Base-by-base conservation (phyloP, 2,797 vertebrate species). In the Arnoldichthys spilopterus region DNA sequence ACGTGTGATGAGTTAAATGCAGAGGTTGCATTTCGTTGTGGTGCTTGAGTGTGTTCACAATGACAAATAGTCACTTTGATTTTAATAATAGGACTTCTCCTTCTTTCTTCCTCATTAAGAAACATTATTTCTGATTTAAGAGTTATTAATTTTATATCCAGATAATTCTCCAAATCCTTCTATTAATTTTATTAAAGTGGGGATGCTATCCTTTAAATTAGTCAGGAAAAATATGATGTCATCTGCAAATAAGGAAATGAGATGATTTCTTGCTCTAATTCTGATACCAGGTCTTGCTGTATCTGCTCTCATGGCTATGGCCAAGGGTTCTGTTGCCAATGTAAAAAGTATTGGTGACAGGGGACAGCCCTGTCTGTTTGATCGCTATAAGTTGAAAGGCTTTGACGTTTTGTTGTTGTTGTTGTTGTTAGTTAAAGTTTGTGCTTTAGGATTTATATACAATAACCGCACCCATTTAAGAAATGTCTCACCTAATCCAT, bases 121-220 rank as follows among this genome's bases (percentile, higher is more conserved):
- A 69, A 40, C 67, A 69, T 16, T n/a, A 32, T 9, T 32, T 15
- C 9, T 32, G 80, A 87, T 74, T 84, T 83, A 2, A n/a, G 71
- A 78, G 22, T 83, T 37, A 4, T 78, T 82, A 16, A 86, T 80
- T 82, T 73, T 82, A 12, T 85, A 85, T 2, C 83, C 72, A n/a
- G 70, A 84, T 6, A 79, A 63, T 0, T 45, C 5, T 0, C 71
- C 76, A 72, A 56, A 81, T 13, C 16, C 1, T 59, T 66, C 18
- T 9, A 71, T 67, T 54, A 77, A 7, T n/a, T 16, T 20, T 2
- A 56, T 24, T 40, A 81, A 22, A 11, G 45, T 18, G 3, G 34
- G 49, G 6, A 75, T 68, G 16, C 26, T 77, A 34, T 1, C 49
- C 2, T 59, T 61, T 9, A 61, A 12, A 24, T 75, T 34, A 18